These are phyloP conservation scores for Portevinia maculata DNA, from an alignment of 2,888 invertebrate species.

Conservation along the genomic window DNA sequence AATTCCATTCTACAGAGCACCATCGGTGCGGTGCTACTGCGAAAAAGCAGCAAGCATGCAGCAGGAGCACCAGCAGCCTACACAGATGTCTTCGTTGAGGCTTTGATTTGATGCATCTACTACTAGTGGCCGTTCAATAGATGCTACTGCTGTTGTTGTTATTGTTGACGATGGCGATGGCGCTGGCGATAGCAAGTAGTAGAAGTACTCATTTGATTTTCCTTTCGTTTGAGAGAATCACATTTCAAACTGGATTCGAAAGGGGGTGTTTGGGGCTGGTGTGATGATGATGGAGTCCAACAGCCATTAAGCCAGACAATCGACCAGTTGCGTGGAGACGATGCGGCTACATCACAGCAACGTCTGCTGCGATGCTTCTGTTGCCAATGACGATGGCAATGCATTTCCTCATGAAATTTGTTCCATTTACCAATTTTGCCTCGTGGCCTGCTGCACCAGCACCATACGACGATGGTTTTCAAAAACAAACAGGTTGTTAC, in stretches of 20 bases:
- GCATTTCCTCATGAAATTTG: constrained; percentile 60
- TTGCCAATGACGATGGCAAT: constrained; percentile 25
- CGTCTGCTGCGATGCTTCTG: constrained; percentile 29
- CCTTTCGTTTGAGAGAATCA: constrained; percentile 66
- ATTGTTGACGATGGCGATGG: constrained; percentile 11
- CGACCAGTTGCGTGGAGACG: constrained; percentile 41
- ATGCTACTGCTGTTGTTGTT: constrained; percentile 33
- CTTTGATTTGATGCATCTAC: constrained; percentile 59
- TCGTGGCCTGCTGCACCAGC: constrained; percentile 39
- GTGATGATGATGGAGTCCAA: constrained; percentile 4
- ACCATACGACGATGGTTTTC: constrained; percentile 29
- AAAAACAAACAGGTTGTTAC: constrained; percentile 72
- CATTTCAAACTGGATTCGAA: constrained; percentile 50
- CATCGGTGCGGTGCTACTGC: constrained; percentile 26
- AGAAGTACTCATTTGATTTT: constrained; percentile 52
- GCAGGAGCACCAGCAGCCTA: constrained; percentile 32
- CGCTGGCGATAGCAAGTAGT: not conserved
- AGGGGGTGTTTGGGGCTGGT: constrained; percentile 3
- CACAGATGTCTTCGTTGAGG: constrained; percentile 54
- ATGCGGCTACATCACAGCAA: constrained; percentile 22
- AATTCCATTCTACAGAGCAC: constrained; percentile 46
- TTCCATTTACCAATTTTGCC: constrained; percentile 69
- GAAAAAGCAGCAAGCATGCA: constrained; percentile 8
- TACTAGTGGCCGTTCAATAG: constrained; percentile 48
- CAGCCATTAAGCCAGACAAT: constrained; percentile 48